Percentiles rank a stretch among this genome's conserved stretches.
Conservation (phyloP, 2,797 vertebrate genomes). For the Agapornis canus region DNA sequence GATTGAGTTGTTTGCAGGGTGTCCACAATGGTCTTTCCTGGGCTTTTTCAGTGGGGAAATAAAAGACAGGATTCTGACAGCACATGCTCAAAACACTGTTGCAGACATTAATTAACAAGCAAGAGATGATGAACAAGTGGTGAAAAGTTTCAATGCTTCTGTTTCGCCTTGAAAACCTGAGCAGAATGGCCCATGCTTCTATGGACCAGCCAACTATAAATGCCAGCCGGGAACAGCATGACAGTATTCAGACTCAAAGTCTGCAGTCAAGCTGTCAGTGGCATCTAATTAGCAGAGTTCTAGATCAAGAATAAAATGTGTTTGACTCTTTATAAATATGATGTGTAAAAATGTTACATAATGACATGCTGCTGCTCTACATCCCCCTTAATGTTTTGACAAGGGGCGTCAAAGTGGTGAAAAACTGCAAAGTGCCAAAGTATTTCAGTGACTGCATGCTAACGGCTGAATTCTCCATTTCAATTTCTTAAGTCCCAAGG, state of each 20-base stretch:
- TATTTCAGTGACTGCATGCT: neutral
- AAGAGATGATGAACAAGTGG: slow-evolving; percentile 29
- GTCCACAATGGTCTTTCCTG: neutral
- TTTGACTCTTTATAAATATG: slow-evolving; percentile 69
- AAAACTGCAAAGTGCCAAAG: slow-evolving; percentile 47
- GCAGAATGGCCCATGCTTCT: slow-evolving; percentile 47
- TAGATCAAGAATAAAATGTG: slow-evolving; percentile 65
- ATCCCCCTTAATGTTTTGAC: slow-evolving; percentile 71
- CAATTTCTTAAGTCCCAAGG: neutral
- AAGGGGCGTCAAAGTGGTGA: slow-evolving; percentile 65
- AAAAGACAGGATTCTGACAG: slow-evolving; percentile 41
- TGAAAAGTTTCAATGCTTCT: slow-evolving; percentile 37
- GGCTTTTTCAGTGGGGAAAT: neutral
- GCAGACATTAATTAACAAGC: slow-evolving; percentile 52
- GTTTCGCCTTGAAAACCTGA: slow-evolving; percentile 23
- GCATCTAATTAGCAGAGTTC: slow-evolving; percentile 60
- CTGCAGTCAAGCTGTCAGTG: slow-evolving; percentile 62
- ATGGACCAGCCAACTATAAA: slow-evolving; percentile 39
- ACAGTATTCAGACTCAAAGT: slow-evolving; percentile 31
- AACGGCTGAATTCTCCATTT: slow-evolving; percentile 3
- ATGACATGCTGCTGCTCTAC: slow-evolving; percentile 69
- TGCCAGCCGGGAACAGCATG: slow-evolving; percentile 46
- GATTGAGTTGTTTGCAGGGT: neutral
- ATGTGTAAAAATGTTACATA: slow-evolving; percentile 72
- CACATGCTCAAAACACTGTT: neutral